Base-by-base conservation (phyloP, 1,140 invertebrate genomes). In the Arctopsyche grandis region DNA sequence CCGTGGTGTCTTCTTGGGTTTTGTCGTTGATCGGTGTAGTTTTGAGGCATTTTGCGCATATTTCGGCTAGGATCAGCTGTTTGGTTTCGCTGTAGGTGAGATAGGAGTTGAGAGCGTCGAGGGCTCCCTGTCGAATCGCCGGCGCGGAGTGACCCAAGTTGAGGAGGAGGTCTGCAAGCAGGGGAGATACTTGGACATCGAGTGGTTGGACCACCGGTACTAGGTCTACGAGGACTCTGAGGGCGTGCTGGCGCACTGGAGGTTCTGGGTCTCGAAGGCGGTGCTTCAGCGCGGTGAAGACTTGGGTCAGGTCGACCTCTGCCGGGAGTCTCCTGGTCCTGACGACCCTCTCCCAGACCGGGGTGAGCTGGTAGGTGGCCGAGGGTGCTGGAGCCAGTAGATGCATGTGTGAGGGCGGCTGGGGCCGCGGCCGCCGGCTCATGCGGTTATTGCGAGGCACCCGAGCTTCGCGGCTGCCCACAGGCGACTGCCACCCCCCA, bases 161-260 rank as follows among this genome's bases (percentile, higher is more conserved):
- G 79, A 90, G 89, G 12, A 94, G 90, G 19, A 95, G 87, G 83
- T 93, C 91, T 4, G 90, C 89, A 56, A 94, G 88, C 9, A 94
- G 88, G 16, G 87, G 85, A 75, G 87, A 85, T 85, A 91, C 89
- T 48, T 90, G 85, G 73, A 90, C 88, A 74, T 94, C 92, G 5
- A 94, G 88, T 60, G 91, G 88, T 12, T 89, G 89, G 75, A 94
- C 88, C 16, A 93, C 91, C 0, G 94, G 93, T 7, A 95, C 85
- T 21, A 95, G 87, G 85, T 95, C 94, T 9, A 91, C 90, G 1
- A 95, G 88, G 5, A 95, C 93, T 71, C 93, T 86, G 0, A 95
- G 85, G 19, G 93, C 93, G 84, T 95, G 93, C 60, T 94, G 92
- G 1, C 94, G 89, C 16, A 95, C 93, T 85, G 94, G 93, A 91